phyloP scores from a whole-genome alignment of 2,888 invertebrate genomes.

The Acrocyrtus sp. region DNA sequence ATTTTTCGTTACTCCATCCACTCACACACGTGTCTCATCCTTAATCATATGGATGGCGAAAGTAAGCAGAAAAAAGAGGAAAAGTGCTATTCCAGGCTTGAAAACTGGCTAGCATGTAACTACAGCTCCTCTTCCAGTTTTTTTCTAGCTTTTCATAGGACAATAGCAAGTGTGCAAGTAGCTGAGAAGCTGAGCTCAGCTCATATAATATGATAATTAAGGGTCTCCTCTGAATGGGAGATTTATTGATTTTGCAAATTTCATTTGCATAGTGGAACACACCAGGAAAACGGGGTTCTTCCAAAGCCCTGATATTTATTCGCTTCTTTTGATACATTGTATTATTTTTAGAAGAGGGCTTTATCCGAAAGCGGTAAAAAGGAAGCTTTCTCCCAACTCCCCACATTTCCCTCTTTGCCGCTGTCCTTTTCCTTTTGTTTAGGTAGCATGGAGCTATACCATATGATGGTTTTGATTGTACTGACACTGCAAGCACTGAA shows the following conservation, averaged over 20 bases:
- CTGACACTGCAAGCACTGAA: slow-evolving; percentile 16
- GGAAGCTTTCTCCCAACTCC: neutral
- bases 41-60: neutral
- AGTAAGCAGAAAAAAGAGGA: neutral
- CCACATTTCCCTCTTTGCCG: neutral
- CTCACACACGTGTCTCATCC: neutral
- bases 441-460: too few species aligned
- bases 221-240: slow-evolving; percentile 45
- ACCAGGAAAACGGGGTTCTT: too few species aligned
- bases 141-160: neutral
- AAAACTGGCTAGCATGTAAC: too few species aligned
- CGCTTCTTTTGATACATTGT: slow-evolving; percentile 25
- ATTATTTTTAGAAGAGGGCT: neutral
- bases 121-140: neutral
- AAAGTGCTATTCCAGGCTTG: too few species aligned
- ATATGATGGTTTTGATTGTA: slow-evolving; percentile 22
- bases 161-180: slow-evolving; percentile 1
- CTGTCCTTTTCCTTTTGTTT: too few species aligned
- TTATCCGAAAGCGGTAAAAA: neutral
- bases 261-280: slow-evolving; percentile 36
- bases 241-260: slow-evolving; percentile 51
- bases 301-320: slow-evolving; percentile 13
- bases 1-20: neutral
- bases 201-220: slow-evolving; percentile 52
- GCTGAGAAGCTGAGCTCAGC: slow-evolving; percentile 15